These are phyloP conservation scores for Agrilus cyanescens DNA, from an alignment of 2,888 invertebrate species.

Conservation along the genomic window DNA sequence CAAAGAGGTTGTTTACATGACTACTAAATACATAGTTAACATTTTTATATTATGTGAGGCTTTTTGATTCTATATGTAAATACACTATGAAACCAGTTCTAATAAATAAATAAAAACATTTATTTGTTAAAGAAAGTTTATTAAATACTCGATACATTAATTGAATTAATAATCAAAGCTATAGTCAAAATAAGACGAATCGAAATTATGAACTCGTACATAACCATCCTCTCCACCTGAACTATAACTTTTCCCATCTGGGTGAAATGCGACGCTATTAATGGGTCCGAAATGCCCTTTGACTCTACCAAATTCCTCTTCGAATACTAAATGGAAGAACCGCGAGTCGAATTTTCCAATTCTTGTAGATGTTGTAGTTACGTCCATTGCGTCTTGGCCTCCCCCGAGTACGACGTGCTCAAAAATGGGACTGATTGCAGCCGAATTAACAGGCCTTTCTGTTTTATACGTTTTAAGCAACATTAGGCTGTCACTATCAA, in stretches of 20 bases:
- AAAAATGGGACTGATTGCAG: constrained; percentile 86
- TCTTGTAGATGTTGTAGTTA: constrained; percentile 86
- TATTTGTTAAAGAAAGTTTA: too few relatives aligned
- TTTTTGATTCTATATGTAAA: too few relatives aligned
- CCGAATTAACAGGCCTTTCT: constrained; percentile 95
- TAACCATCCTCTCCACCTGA: constrained; percentile 99
- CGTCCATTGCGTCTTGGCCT: constrained; percentile 99
- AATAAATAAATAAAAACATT: too few relatives aligned
- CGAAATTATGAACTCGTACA: constrained; percentile 90
- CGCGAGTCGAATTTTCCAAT: constrained; percentile 63
- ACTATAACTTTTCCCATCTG: constrained; percentile 91
- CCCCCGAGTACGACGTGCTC: constrained; percentile 98
- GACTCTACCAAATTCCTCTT: constrained; percentile 94
- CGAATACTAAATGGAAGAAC: constrained; percentile 91
- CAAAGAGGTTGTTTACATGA: constrained; percentile 57
- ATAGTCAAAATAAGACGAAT: constrained; percentile 92
- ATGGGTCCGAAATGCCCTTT: constrained; percentile 99
- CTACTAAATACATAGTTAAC: background rate
- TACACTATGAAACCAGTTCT: too few relatives aligned
- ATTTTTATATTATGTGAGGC: too few relatives aligned
- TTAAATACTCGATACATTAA: background rate
- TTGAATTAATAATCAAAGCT: constrained; percentile 66
- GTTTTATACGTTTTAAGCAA: constrained; percentile 93
- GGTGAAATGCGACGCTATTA: constrained; percentile 96
- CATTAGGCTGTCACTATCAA: constrained; percentile 78